Percentiles rank a stretch among this genome's conserved stretches.
Conservation (phyloP, 2,797 vertebrate genomes). For the Pyrocephalus nanus region DNA sequence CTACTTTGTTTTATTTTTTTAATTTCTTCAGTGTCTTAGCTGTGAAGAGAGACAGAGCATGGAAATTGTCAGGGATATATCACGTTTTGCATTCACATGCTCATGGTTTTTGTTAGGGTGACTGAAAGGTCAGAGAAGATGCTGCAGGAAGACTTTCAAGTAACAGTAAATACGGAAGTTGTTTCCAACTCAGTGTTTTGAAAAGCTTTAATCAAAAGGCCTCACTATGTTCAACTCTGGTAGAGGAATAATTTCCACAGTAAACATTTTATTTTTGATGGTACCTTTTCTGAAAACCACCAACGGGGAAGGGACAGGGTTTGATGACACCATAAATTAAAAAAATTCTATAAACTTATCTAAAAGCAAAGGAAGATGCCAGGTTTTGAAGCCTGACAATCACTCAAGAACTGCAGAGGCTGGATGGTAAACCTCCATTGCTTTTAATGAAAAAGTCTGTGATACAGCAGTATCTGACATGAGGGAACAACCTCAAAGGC, state of each 20-base stretch:
- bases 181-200: background rate
- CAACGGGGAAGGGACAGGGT: background rate
- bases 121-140: constrained; percentile 18
- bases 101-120: background rate
- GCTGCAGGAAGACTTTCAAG: background rate
- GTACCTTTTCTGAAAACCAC: background rate
- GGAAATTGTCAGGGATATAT: background rate
- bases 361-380: background rate
- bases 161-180: background rate
- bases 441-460: background rate
- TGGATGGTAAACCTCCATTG: background rate
- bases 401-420: background rate
- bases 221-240: background rate
- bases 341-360: background rate
- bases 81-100: constrained; percentile 1
- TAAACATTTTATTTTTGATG: background rate
- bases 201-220: background rate
- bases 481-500: background rate
- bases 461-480: background rate
- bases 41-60: constrained; percentile 39
- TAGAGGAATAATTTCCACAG: background rate
- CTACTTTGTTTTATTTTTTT: background rate
- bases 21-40: constrained; percentile 8
- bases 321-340: background rate
- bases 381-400: background rate